phyloP scores from a whole-genome alignment of 2,888 invertebrate genomes.

The Panorpa germanica region DNA sequence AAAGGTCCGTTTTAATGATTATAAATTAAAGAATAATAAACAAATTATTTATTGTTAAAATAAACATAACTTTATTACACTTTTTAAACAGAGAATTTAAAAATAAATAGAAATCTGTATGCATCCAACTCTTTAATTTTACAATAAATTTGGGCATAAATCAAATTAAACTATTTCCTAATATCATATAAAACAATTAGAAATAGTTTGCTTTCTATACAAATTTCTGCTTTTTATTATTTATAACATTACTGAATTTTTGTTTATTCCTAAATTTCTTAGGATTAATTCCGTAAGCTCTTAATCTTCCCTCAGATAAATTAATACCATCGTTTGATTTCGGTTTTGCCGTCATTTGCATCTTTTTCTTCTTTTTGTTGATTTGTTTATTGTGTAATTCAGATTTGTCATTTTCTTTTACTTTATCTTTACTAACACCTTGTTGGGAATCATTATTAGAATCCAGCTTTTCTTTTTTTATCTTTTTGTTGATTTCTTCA shows the following conservation, averaged over 20 bases:
- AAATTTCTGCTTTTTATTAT: too few species aligned
- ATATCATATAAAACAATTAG: too few species aligned
- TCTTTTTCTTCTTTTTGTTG: conserved; percentile 13
- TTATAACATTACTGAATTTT: conserved; percentile 10
- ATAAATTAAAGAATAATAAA: too few species aligned
- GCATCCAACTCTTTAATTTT: too few species aligned
- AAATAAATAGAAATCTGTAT: too few species aligned
- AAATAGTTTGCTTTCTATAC: too few species aligned
- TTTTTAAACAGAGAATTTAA: too few species aligned
- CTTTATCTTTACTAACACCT: conserved; percentile 7
- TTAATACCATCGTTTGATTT: conserved; percentile 14
- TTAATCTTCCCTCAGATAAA: conserved; percentile 61
- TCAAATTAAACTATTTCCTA: too few species aligned
- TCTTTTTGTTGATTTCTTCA: conserved; percentile 11
- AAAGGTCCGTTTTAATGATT: too few species aligned
- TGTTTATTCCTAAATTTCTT: conserved; percentile 40
- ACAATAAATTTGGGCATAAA: too few species aligned
- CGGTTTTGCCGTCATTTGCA: conserved; percentile 13
- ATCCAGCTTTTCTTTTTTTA: conserved; percentile 13
- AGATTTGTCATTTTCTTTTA: conserved; percentile 11
- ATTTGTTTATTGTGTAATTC: conserved; percentile 17
- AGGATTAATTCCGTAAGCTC: conserved; percentile 84
- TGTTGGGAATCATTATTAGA: neutral
- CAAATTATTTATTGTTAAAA: too few species aligned
- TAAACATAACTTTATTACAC: too few species aligned